These are phyloP conservation scores for Automeris io DNA, from an alignment of 2,888 invertebrate species.

Conservation along the genomic window DNA sequence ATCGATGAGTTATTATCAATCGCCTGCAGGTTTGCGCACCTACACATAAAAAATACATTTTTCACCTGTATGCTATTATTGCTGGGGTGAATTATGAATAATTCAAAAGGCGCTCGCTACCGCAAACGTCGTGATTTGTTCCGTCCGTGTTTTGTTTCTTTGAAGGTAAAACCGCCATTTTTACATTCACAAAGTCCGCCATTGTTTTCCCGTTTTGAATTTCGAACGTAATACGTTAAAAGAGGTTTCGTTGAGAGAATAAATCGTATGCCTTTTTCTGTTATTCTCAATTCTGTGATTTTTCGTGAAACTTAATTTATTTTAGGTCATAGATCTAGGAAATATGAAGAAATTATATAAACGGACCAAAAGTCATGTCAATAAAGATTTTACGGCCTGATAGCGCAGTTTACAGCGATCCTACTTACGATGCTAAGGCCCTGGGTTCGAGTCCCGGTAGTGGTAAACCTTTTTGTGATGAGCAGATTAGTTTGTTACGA, in stretches of 20 bases:
- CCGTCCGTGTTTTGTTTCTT: slow-evolving; percentile 43
- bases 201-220: slow-evolving; percentile 19
- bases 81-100: slow-evolving; percentile 56
- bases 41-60: slow-evolving; percentile 40
- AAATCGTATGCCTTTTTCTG: not conserved
- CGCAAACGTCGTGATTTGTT: slow-evolving; percentile 43
- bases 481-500: no score
- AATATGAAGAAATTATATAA: no score
- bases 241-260: slow-evolving; percentile 10
- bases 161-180: slow-evolving; percentile 17
- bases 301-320: no score
- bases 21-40: slow-evolving; percentile 47
- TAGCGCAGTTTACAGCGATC: no score
- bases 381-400: no score
- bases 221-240: slow-evolving; percentile 13
- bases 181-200: slow-evolving; percentile 22
- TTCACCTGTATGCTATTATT: slow-evolving; percentile 59
- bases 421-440: no score
- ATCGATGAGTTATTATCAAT: slow-evolving; percentile 72
- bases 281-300: not conserved
- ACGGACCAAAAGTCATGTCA: no score
- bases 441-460: no score
- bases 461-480: no score
- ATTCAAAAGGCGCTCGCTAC: slow-evolving; percentile 41
- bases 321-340: no score